Evolutionary conservation across 2,113 vertebrate genomes (phyloP), one percentile per base, ranked within the genome.

Genomic region (Columbina picui): DNA sequence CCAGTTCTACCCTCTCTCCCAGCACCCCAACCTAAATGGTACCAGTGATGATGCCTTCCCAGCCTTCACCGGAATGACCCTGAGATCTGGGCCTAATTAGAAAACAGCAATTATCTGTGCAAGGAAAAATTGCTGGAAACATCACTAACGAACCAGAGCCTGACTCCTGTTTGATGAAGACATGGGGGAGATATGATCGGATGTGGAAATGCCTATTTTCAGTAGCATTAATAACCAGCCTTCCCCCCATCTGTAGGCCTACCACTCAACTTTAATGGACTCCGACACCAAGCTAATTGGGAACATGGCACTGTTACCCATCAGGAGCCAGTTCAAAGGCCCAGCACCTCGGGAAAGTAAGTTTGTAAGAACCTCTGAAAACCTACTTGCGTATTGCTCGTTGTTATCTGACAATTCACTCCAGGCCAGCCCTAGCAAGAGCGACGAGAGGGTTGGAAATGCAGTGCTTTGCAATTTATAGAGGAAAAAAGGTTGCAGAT

Each of bases 311-410:
- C 81, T 99, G 95, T 96, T 99, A 55, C 99, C 99, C 45, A 98
- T 99, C 74, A 99, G 98, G 94, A 99, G 99, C 79, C 99, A 99
- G 96, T 99, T 99, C 96, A 99, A 99, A 97, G 99, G 99, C 69
- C 99, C 99, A 10, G 99, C 99, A 10, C 98, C 99, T 56, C 98
- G 98, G 96, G 99, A 99, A 96, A 99, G 99, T 99, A 97, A 98
- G 98, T 98, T 67, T 29, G 7, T 56, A 29, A 45, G 26, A 13
- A 36, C 34, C 18, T 70, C 55, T 63, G 64, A 82, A 80, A 69
- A 32, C 14, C 30, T 82, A 17, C 27, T 25, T 56, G 8, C 1
- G 2, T 55, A 6, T 41, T 50, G 41, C 49, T 90, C 14, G 10
- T 43, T 30, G 49, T 60, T 49, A 23, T 30, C 47, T 77, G 38